These are phyloP conservation scores for Arenaria interpres DNA, from an alignment of 2,113 vertebrate genomes.

Conservation along the genomic window DNA sequence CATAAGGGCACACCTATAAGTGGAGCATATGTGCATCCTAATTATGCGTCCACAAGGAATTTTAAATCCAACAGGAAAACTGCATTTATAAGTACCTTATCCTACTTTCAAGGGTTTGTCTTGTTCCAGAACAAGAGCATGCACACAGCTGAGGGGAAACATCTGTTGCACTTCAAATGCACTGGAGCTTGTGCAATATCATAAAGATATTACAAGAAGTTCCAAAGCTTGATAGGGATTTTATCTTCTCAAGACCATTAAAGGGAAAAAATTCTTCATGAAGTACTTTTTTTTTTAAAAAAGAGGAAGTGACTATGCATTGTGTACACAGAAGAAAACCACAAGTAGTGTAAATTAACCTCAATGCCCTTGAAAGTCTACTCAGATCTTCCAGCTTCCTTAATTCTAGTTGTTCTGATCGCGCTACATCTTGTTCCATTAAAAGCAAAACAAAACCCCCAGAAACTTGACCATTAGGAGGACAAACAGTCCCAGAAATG, in stretches of 20 bases:
- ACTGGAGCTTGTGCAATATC: constrained; percentile 1
- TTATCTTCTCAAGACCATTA: constrained; percentile 5
- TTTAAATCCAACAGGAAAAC: not conserved
- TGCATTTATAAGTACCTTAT: not conserved
- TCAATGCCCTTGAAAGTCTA: not conserved
- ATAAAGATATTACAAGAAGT: not conserved
- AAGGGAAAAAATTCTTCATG: not conserved
- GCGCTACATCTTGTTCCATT: not conserved
- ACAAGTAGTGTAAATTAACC: constrained; percentile 24
- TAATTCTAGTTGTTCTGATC: not conserved
- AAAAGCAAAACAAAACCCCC: not conserved
- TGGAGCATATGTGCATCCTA: not conserved
- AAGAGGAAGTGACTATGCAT: constrained; percentile 20
- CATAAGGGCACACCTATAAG: not conserved
- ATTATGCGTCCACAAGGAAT: not conserved
- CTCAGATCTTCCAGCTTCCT: not conserved
- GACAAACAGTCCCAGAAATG: not conserved
- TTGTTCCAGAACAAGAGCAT: not conserved
- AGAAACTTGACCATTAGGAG: not conserved
- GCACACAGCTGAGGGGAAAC: not conserved
- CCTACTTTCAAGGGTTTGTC: not conserved
- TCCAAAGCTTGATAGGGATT: not conserved
- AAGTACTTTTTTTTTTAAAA: not conserved
- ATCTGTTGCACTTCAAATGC: not conserved
- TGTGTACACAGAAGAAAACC: constrained; percentile 27